A percentile compares a stretch with the other conserved stretches of the same genome.
These are phyloP conservation scores for Pollenia griseotomentosa DNA, from an alignment of 2,888 invertebrate species.

Conservation along the genomic window DNA sequence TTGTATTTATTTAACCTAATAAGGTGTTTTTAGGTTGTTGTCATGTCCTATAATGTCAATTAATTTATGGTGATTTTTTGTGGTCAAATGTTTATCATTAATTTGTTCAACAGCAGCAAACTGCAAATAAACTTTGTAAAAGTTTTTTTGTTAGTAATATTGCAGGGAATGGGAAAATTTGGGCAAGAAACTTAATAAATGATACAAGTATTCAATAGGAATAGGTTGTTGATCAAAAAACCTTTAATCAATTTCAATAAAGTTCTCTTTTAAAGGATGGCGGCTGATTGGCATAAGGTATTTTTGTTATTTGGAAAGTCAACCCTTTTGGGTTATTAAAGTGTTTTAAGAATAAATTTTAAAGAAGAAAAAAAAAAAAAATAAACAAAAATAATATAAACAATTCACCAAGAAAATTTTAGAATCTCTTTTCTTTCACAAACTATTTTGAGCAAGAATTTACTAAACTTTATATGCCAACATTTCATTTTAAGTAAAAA, in stretches of 20 bases:
- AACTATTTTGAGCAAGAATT: too few relatives aligned
- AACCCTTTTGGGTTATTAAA: too few relatives aligned
- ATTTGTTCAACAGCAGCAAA: constrained; percentile 36
- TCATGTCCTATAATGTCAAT: constrained; percentile 70
- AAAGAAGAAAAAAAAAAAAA: too few relatives aligned
- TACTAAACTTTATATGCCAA: too few relatives aligned
- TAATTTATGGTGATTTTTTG: constrained; percentile 65
- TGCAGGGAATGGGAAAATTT: background rate
- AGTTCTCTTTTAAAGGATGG: background rate
- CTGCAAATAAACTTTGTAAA: constrained; percentile 2
- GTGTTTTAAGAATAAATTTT: too few relatives aligned
- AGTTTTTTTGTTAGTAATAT: background rate
- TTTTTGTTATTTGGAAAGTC: background rate
- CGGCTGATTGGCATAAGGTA: background rate
- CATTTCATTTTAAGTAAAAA: too few relatives aligned
- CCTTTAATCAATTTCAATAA: background rate
- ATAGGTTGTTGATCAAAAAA: background rate
- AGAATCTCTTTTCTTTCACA: too few relatives aligned
- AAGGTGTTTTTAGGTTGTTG: constrained; percentile 66
- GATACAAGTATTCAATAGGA: background rate
- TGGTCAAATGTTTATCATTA: constrained; percentile 66
- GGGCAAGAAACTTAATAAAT: background rate
- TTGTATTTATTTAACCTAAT: constrained; percentile 57
- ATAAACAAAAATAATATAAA: too few relatives aligned
- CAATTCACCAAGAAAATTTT: too few relatives aligned